These are phyloP conservation scores for Kradibia gibbosae DNA, from an alignment of 1,140 invertebrate genomes.

Conservation along the genomic window DNA sequence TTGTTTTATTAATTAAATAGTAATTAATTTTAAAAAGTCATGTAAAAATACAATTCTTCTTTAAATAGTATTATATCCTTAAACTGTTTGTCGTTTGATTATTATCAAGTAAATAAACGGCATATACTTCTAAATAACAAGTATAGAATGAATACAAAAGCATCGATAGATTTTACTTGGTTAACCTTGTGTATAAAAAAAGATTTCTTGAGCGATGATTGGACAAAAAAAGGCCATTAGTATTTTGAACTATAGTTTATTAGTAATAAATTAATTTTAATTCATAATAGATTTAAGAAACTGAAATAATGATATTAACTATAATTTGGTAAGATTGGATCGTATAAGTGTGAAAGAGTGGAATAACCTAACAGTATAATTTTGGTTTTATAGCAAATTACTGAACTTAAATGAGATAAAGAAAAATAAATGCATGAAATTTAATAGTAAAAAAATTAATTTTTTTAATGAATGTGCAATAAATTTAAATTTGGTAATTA, in stretches of 20 bases:
- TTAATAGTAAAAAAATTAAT: too few species aligned
- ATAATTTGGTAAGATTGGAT: not conserved
- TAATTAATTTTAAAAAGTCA: too few species aligned
- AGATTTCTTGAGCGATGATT: not conserved
- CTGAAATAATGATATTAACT: not conserved
- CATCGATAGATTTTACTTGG: slow-evolving; percentile 23
- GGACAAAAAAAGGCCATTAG: not conserved
- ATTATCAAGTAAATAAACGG: slow-evolving; percentile 8
- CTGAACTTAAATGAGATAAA: not conserved
- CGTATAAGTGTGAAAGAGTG: not conserved
- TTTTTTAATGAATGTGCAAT: too few species aligned
- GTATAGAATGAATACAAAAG: not conserved
- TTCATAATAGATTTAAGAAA: not conserved
- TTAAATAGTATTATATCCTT: too few species aligned
- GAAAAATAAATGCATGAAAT: not conserved
- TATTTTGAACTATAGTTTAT: not conserved
- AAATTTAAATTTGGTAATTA: too few species aligned
- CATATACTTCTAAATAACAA: slow-evolving; percentile 17
- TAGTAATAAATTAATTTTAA: slow-evolving; percentile 18
- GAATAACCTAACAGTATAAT: not conserved
- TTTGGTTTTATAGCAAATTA: not conserved
- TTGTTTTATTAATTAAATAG: too few species aligned
- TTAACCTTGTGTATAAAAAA: slow-evolving; percentile 34
- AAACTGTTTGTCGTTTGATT: slow-evolving; percentile 12
- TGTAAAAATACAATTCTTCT: too few species aligned